phyloP scores from a whole-genome alignment of 2,888 invertebrate species.

The Plebejus melissa region DNA sequence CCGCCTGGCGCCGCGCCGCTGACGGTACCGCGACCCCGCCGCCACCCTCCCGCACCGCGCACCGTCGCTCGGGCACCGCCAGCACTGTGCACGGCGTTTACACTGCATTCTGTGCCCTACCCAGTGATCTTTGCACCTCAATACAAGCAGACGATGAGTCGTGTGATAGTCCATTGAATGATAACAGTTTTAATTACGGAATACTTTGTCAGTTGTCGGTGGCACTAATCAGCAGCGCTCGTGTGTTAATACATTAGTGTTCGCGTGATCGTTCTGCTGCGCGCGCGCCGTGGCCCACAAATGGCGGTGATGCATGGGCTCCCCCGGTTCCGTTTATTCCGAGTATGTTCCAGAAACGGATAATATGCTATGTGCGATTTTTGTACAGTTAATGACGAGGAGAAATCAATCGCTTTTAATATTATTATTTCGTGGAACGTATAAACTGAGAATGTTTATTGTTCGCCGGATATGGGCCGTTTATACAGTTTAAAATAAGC shows the following conservation, averaged over 20 bases:
- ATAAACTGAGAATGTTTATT: not conserved
- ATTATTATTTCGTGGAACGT: not conserved
- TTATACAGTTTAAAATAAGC: not conserved
- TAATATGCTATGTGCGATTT: not conserved
- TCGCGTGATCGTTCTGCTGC: constrained; percentile 4
- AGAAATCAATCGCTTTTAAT: not conserved
- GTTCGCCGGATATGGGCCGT: not conserved
- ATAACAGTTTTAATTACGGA: not conserved
- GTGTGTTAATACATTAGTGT: not conserved
- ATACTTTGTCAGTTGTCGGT: not conserved
- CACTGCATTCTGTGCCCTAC: not conserved
- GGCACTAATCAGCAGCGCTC: not conserved
- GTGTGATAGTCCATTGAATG: not conserved
- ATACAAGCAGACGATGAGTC: not conserved
- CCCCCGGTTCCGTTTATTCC: not conserved
- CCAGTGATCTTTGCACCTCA: not conserved
- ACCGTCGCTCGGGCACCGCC: constrained; percentile 29
- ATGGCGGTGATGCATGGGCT: not conserved
- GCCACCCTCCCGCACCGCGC: constrained; percentile 33
- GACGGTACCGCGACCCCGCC: constrained; percentile 58
- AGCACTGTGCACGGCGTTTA: not conserved
- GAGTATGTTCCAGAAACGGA: not conserved
- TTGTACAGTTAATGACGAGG: not conserved
- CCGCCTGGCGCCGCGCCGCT: constrained; percentile 63
- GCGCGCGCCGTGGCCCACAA: constrained; percentile 8